Evolutionary conservation across 2,888 invertebrate genomes (phyloP), one percentile per base, ranked within the genome.

Genomic region (Ornithoptera alexandrae): DNA sequence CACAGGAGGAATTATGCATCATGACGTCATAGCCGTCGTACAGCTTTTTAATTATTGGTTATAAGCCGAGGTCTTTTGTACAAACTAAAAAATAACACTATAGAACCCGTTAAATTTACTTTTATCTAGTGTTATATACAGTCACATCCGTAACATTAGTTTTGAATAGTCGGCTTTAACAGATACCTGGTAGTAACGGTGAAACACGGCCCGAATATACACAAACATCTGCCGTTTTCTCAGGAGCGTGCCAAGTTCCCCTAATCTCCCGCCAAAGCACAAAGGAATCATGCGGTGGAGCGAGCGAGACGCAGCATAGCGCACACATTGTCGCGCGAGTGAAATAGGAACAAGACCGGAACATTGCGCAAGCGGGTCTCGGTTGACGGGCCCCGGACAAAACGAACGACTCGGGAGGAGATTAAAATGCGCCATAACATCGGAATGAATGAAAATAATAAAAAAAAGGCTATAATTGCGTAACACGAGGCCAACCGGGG

Each of bases 171-270:
- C 77, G 77, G 80, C 77, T 79, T 81, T 84, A 84, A 83, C 84
- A 81, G 83, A 86, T 84, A 79, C 75, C 76, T 74, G 79, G 77
- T 80, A 80, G 80, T 75, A 79, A 83, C 80, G 78, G 79, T 84
- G 84, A 87, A 85, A 62, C 85, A 88, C 79, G 73, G 73, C 75
- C 71, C 68, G 72, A 79, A 82, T 87, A 84, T 83, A 83, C 80
- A 67, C 78, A 80, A 88, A 90, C 91, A 92, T 91, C 91, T 92
- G 92, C 87, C 85, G 85, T 82, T 86, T 91, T 92, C 92, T 88
- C 90, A 92, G 89, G 90, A 89, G 83, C 89, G 89, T 89, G 90
- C 87, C 87, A 82, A 82, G 86, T 86, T 80, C 89, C 86, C 88
- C 89, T 90, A 90, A 89, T 90, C 90, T 88, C 85, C 83, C 82